Evolutionary conservation across 2,113 vertebrate genomes (phyloP).

Genomic region (Suncus etruscus): DNA sequence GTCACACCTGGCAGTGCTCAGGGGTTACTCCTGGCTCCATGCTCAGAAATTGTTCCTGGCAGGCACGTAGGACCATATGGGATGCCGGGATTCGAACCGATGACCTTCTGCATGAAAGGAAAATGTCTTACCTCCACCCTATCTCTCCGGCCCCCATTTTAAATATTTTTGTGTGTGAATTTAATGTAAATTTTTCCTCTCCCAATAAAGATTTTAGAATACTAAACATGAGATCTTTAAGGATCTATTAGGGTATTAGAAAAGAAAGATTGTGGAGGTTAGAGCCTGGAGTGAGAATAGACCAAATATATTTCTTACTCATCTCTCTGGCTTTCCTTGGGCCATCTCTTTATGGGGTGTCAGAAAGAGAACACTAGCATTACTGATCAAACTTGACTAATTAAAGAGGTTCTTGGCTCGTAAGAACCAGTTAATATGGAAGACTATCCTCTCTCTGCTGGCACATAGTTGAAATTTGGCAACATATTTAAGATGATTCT

Average conservation of each 20-base stretch:
- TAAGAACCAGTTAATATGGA: neutral
- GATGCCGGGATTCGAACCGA: no score
- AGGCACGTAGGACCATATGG: no score
- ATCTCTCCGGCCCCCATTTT: no score
- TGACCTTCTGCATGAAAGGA: no score
- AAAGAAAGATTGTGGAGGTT: neutral
- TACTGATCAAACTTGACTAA: neutral
- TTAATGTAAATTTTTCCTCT: neutral
- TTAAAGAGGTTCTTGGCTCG: neutral
- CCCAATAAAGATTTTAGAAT: neutral
- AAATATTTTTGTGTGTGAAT: neutral
- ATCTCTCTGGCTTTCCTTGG: neutral
- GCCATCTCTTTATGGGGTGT: neutral
- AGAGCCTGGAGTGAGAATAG: neutral
- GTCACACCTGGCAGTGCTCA: no score
- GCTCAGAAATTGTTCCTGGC: no score
- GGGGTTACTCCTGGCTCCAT: no score
- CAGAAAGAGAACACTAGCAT: neutral
- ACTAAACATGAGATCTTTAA: slow-evolving; percentile 21
- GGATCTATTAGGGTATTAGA: slow-evolving; percentile 14
- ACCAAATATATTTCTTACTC: neutral
- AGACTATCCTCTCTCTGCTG: neutral
- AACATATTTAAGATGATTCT: neutral
- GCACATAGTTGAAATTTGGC: neutral
- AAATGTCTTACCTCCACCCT: no score